Evolutionary conservation across 2,797 vertebrate genomes (phyloP).

Genomic region (Columba guinea): DNA sequence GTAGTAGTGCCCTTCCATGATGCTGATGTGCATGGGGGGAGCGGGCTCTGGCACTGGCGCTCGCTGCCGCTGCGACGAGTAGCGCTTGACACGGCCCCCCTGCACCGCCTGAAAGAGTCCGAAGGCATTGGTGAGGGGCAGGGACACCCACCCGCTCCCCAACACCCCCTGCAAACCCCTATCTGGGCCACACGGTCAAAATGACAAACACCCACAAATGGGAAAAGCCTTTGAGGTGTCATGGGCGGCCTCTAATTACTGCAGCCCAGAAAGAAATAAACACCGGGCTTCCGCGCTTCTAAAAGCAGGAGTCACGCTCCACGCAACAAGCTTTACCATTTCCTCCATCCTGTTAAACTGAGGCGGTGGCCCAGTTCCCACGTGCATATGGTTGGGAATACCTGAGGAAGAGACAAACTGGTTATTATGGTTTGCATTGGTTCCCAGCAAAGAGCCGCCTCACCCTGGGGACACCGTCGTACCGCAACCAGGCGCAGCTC

Average conservation of each 20-base stretch:
- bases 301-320: background rate
- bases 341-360: conserved; percentile 93
- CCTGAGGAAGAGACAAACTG: conserved; percentile 73
- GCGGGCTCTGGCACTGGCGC: conserved; percentile 87
- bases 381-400: conserved; percentile 87
- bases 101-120: conserved; percentile 77
- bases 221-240: background rate
- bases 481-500: background rate
- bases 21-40: conserved; percentile 91
- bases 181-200: background rate
- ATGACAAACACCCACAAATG: background rate
- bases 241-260: background rate
- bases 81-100: conserved; percentile 91
- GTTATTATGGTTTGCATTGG: background rate
- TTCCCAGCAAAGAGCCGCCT: background rate
- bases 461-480: background rate
- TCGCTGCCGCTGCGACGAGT: conserved; percentile 94
- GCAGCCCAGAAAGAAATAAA: background rate
- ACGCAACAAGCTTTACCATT: conserved; percentile 75
- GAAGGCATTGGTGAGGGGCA: background rate
- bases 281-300: fast-evolving
- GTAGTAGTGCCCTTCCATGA: conserved; percentile 97
- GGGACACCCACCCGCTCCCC: background rate
- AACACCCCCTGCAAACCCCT: background rate
- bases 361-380: conserved; percentile 81